phyloP scores from a whole-genome alignment of 2,888 invertebrate genomes.

The Rosalia funebris region DNA sequence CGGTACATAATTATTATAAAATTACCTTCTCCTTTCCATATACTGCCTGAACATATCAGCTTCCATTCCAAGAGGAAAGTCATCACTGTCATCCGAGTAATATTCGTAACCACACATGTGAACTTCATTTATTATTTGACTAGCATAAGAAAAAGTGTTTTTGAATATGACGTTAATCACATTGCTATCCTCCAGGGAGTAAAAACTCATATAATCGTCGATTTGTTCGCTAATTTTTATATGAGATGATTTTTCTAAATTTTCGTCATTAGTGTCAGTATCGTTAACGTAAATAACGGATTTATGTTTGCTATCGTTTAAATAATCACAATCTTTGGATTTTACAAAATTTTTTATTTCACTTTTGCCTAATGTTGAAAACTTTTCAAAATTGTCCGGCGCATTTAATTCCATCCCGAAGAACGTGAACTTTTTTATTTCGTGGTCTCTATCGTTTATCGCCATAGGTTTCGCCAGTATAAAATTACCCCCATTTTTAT shows the following conservation, averaged over 20 bases:
- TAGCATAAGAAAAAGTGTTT: conserved; percentile 59
- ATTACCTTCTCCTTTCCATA: conserved; percentile 48
- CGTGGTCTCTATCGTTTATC: conserved; percentile 51
- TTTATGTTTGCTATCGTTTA: conserved; percentile 54
- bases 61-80: conserved; percentile 62
- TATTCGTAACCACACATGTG: conserved; percentile 50
- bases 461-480: conserved; percentile 66
- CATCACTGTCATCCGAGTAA: conserved; percentile 53
- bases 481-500: conserved; percentile 62
- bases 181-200: conserved; percentile 54
- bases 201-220: conserved; percentile 58
- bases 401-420: conserved; percentile 65
- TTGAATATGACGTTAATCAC: conserved; percentile 59
- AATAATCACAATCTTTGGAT: background rate
- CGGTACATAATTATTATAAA: no score
- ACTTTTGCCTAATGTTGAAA: conserved; percentile 60
- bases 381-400: conserved; percentile 62
- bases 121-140: conserved; percentile 60
- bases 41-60: conserved; percentile 57
- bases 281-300: conserved; percentile 61
- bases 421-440: conserved; percentile 66
- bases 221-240: conserved; percentile 55
- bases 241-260: background rate
- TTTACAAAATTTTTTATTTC: conserved; percentile 2
- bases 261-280: conserved; percentile 29